Base-by-base conservation (phyloP, 2,797 vertebrate species). In the Muscicapa comitata region DNA sequence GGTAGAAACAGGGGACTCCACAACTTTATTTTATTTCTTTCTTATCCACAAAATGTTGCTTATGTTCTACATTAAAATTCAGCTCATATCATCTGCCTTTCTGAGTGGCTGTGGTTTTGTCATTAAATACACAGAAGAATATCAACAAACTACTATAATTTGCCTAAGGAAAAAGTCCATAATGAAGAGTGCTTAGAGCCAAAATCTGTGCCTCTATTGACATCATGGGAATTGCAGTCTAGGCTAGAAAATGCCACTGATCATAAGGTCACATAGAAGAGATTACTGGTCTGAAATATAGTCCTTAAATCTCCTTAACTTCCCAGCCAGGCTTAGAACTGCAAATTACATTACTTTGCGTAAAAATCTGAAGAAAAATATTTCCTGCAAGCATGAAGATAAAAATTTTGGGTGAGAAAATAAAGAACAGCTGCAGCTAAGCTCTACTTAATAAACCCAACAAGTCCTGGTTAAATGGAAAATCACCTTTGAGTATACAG, bases 271-370 rank as follows among this genome's bases (percentile, higher is more conserved):
- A 58, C 1, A 0, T 76, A 84, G 55, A 55, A 73, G 35, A 91
- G 53, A 86, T 93, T 91, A 59, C 70, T 90, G 75, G 87, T 93
- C 51, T 92, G 57, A 94, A 91, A 75, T 53, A 40, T 70, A 63
- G 55, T 90, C 40, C 37, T 89, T 84, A 92, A 95, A 92, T 86
- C 89, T 88, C 13, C 68, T 86, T 73, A 96, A 88, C 45, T 85
- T 50, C 28, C 43, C 28, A 62, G 38, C 4, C 35, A 68, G 61
- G 10, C 75, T 90, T 94, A 68, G 57, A 91, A 72, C 88, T 74
- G 19, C 16, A 96, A 92, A 92, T 96, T 65, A 75, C n/a, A 51
- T 77, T 85, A 51, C 65, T 83, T 94, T 90, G 11, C 35, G 87
- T 93, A 57, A 90, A 90, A 95, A 88, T 58, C 9, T 65, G n/a